phyloP scores from a whole-genome alignment of 2,888 invertebrate genomes.

The Carpatolechia fugitivella region DNA sequence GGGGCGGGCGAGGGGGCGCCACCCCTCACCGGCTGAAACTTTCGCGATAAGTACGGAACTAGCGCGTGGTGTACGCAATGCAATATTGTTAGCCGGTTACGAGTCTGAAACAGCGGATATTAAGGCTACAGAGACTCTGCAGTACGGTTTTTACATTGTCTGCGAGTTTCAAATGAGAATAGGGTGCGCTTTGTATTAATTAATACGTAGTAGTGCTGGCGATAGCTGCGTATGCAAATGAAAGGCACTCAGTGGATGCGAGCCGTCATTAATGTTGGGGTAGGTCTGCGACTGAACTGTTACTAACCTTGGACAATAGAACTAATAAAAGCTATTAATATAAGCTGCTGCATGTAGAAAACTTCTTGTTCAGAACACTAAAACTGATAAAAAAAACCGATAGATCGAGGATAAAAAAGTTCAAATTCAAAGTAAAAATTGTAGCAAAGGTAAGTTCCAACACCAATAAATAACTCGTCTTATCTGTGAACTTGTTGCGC shows the following conservation, averaged over 20 bases:
- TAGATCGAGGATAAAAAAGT: not conserved
- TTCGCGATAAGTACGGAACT: constrained; percentile 78
- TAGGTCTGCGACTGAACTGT: constrained; percentile 1
- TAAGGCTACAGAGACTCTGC: constrained; percentile 67
- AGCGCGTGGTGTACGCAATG: constrained; percentile 78
- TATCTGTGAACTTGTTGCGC: constrained; percentile 9
- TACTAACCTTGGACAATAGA: not conserved
- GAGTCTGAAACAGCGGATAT: constrained; percentile 77
- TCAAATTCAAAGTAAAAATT: not conserved
- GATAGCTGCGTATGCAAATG: constrained; percentile 21
- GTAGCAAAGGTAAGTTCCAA: not conserved
- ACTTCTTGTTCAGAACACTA: too few relatives aligned
- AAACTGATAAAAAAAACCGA: too few relatives aligned
- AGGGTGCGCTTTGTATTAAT: constrained; percentile 61
- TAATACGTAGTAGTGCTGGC: constrained; percentile 41
- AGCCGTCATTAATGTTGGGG: constrained; percentile 5
- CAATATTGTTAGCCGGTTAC: constrained; percentile 78
- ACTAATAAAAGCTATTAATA: not conserved
- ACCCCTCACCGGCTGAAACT: constrained; percentile 64
- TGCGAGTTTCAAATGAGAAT: constrained; percentile 63
- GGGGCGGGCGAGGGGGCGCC: constrained; percentile 22
- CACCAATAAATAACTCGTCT: constrained; percentile 4
- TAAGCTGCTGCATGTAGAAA: too few relatives aligned
- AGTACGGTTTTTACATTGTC: constrained; percentile 69
- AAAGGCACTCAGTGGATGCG: not conserved